phyloP scores from a whole-genome alignment of 2,113 vertebrate genomes.

The Neodontobutis hainanensis region DNA sequence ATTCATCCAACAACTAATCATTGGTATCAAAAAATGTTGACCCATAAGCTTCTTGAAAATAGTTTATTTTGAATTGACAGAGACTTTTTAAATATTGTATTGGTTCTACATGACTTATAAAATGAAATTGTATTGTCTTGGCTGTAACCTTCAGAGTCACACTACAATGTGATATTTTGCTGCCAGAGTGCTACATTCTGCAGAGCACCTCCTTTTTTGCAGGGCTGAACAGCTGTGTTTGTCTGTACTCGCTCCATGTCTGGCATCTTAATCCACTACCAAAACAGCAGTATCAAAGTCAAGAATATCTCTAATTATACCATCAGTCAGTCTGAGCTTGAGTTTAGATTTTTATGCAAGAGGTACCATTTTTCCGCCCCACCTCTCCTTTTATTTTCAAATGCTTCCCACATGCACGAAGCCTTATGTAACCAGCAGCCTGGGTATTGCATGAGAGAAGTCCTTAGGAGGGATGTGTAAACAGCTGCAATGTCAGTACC shows the following conservation, averaged over 20 bases:
- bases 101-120: too few relatives aligned
- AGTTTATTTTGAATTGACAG: too few relatives aligned
- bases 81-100: too few relatives aligned
- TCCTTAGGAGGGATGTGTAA: conserved; percentile 64
- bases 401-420: conserved; percentile 30
- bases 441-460: conserved; percentile 53
- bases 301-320: conserved; percentile 36
- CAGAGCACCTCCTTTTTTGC: conserved; percentile 5
- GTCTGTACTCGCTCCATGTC: conserved; percentile 20
- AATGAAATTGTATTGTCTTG: not conserved
- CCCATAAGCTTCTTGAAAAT: too few relatives aligned
- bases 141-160: conserved; percentile 7
- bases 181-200: conserved; percentile 2
- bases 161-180: conserved; percentile 6
- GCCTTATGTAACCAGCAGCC: conserved; percentile 57
- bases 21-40: too few relatives aligned
- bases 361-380: not conserved
- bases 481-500: conserved; percentile 73
- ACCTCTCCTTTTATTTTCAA: conserved; percentile 17
- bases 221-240: conserved; percentile 37
- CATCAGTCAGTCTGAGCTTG: conserved; percentile 19
- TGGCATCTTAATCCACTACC: conserved; percentile 38
- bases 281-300: conserved; percentile 39
- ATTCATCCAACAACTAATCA: too few relatives aligned
- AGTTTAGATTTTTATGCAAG: conserved; percentile 1